Evolutionary conservation across 2,888 invertebrate species (phyloP).

Genomic region (Euplagia quadripunctaria): DNA sequence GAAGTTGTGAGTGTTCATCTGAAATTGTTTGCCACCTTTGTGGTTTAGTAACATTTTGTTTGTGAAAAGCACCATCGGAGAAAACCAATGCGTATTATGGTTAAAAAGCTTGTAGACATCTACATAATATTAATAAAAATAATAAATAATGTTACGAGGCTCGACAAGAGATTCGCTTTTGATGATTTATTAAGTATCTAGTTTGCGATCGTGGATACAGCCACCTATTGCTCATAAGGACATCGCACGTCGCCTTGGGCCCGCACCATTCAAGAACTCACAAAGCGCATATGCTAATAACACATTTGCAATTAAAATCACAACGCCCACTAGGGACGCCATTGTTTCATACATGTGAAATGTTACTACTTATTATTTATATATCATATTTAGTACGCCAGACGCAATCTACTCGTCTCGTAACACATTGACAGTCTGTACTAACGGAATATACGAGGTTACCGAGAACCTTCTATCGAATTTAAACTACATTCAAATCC

Average conservation of each 20-base stretch:
- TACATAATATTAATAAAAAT: background rate
- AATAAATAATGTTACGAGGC: background rate
- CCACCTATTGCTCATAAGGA: constrained; percentile 68
- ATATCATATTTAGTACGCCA: constrained; percentile 27
- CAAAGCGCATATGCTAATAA: constrained; percentile 85
- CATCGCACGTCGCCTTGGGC: constrained; percentile 73
- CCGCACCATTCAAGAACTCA: constrained; percentile 77
- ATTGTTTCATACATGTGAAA: constrained; percentile 77
- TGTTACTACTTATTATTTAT: constrained; percentile 64
- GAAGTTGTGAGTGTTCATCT: too few species aligned
- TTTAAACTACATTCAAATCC: constrained; percentile 48
- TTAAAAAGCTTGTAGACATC: background rate
- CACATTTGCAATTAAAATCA: constrained; percentile 84
- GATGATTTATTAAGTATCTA: constrained; percentile 31
- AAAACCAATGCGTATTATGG: constrained; percentile 15
- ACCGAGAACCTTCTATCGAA: constrained; percentile 32
- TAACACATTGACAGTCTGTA: constrained; percentile 5
- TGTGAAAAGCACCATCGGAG: constrained; percentile 7
- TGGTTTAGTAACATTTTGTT: too few species aligned
- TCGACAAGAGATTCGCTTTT: background rate
- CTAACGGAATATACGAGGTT: constrained; percentile 16
- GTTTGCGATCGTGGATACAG: constrained; percentile 54
- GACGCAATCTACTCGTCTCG: constrained; percentile 5
- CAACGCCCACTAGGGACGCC: constrained; percentile 79
- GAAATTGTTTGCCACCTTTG: background rate